Percentiles rank a stretch among this genome's conserved stretches.
These are phyloP conservation scores for Drosophila takahashii DNA, from an alignment of 1,140 invertebrate genomes.

Conservation along the genomic window DNA sequence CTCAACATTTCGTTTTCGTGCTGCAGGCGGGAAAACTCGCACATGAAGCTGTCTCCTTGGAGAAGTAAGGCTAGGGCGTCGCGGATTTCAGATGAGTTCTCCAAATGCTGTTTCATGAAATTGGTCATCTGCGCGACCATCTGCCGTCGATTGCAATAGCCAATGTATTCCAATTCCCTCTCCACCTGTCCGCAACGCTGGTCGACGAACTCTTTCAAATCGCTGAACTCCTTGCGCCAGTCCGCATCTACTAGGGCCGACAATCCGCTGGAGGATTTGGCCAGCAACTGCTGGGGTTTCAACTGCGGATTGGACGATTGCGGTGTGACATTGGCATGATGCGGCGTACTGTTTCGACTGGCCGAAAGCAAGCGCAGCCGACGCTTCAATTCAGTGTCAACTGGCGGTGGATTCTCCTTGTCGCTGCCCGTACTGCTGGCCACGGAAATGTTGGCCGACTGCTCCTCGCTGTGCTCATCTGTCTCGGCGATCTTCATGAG, in stretches of 20 bases:
- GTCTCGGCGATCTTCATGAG: constrained; percentile 70
- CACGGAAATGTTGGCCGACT: constrained; percentile 34
- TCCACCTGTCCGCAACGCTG: constrained; percentile 60
- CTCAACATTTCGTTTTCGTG: constrained; percentile 65
- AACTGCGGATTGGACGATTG: constrained; percentile 12
- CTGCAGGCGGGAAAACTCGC: constrained; percentile 62
- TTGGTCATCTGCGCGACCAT: constrained; percentile 49
- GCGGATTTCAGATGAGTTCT: constrained; percentile 57
- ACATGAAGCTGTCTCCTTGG: constrained; percentile 59
- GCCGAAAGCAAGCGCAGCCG: constrained; percentile 53
- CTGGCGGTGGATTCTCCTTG: constrained; percentile 65
- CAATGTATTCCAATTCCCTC: constrained; percentile 55
- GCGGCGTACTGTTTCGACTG: constrained; percentile 74
- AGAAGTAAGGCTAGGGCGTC: constrained; percentile 58
- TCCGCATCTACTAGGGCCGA: constrained; percentile 29
- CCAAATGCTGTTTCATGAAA: constrained; percentile 53
- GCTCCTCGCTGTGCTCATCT: constrained; percentile 54
- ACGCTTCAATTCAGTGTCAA: constrained; percentile 40
- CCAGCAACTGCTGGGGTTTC: constrained; percentile 38
- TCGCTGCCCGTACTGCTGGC: constrained; percentile 54
- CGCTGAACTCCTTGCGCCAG: constrained; percentile 47
- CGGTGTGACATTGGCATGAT: constrained; percentile 30
- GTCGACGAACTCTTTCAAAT: constrained; percentile 39
- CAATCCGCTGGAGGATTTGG: constrained; percentile 49
- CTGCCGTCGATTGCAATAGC: constrained; percentile 54